phyloP scores from a whole-genome alignment of 2,797 vertebrate species.

The Sebastes reedi region DNA sequence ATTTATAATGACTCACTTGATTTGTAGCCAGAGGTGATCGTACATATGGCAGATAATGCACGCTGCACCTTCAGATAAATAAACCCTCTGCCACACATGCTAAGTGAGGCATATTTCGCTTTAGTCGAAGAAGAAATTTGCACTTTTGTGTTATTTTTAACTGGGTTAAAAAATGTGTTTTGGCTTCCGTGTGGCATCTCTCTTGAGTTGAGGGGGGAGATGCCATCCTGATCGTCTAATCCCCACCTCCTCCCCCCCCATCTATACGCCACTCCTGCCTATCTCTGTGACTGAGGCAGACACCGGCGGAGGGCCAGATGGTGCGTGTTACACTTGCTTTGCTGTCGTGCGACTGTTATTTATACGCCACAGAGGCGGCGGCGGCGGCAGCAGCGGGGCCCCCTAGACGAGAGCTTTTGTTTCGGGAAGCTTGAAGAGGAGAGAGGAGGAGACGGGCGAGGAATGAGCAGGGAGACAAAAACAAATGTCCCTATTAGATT shows the following conservation, averaged over 20 bases:
- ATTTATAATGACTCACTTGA: conserved; percentile 62
- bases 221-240: conserved; percentile 39
- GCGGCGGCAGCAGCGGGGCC: conserved; percentile 10
- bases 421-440: conserved; percentile 45
- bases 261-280: conserved; percentile 25
- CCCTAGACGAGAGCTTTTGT: conserved; percentile 59
- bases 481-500: conserved; percentile 78
- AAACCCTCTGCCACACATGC: conserved; percentile 8
- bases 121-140: neutral
- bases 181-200: conserved; percentile 16
- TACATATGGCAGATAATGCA: conserved; percentile 42
- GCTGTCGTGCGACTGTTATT: conserved; percentile 74
- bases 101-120: neutral
- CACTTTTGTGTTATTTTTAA: conserved; percentile 38
- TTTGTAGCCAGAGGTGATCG: conserved; percentile 52
- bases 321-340: conserved; percentile 78
- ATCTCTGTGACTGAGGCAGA: conserved; percentile 61
- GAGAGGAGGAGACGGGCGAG: conserved; percentile 31
- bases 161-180: neutral
- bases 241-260: neutral
- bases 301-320: conserved; percentile 75
- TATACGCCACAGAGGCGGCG: conserved; percentile 64
- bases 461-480: conserved; percentile 56
- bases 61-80: conserved; percentile 32
- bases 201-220: conserved; percentile 26